phyloP scores from a whole-genome alignment of 1,140 invertebrate genomes.

The Chelonus insularis region DNA sequence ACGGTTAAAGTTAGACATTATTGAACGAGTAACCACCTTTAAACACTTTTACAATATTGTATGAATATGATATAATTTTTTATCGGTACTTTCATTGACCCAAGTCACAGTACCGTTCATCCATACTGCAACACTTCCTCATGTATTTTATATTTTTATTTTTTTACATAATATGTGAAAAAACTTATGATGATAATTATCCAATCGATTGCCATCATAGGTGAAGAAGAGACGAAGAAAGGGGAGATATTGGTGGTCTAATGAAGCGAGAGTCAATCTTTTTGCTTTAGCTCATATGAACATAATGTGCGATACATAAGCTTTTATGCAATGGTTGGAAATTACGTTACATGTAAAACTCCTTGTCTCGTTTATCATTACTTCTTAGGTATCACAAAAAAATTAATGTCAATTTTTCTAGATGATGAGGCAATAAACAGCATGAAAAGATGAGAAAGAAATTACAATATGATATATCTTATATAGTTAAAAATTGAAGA shows the following conservation, averaged over 20 bases:
- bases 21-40: background rate
- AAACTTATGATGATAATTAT: constrained; percentile 9
- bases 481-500: background rate
- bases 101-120: background rate
- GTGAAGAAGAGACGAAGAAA: background rate
- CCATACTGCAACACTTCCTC: background rate
- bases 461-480: background rate
- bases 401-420: constrained; percentile 6
- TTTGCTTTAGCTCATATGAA: constrained; percentile 5
- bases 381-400: constrained; percentile 1
- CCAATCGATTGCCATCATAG: background rate
- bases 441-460: background rate
- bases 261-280: constrained; percentile 9
- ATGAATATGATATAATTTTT: background rate
- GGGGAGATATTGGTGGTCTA: background rate
- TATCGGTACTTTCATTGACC: background rate
- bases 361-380: constrained; percentile 5
- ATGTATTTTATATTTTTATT: background rate
- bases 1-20: constrained; percentile 1
- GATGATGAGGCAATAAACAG: constrained; percentile 7
- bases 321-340: constrained; percentile 13
- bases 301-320: constrained; percentile 7
- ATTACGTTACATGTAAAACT: constrained; percentile 9
- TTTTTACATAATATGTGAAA: background rate
- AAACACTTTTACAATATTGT: background rate